Evolutionary conservation across 1,140 invertebrate genomes (phyloP).

Genomic region (Latrodectus geometricus): DNA sequence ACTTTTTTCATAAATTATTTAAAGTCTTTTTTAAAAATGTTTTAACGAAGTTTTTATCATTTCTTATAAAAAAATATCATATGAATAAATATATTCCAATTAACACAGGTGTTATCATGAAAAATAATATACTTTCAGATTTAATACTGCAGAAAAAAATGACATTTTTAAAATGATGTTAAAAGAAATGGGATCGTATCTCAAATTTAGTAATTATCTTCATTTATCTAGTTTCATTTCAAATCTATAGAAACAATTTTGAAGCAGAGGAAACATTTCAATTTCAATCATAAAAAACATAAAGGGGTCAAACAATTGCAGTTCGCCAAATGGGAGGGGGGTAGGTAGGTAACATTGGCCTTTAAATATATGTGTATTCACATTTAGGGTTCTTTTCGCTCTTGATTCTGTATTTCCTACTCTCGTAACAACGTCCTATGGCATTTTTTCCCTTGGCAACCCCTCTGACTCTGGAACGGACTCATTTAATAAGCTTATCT

Average conservation of each 20-base stretch:
- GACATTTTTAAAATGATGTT: background rate
- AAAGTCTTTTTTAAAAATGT: too few species aligned
- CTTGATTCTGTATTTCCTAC: background rate
- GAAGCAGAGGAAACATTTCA: constrained; percentile 46
- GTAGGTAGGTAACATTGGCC: constrained; percentile 13
- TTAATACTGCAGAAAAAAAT: background rate
- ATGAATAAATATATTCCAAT: too few species aligned
- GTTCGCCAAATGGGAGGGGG: constrained; percentile 8
- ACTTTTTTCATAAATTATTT: too few species aligned
- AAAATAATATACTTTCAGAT: too few species aligned
- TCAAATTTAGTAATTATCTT: constrained; percentile 45
- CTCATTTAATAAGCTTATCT: constrained; percentile 62
- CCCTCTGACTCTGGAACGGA: constrained; percentile 11
- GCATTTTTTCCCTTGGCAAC: constrained; percentile 1
- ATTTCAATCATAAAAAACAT: constrained; percentile 38
- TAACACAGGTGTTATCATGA: too few species aligned
- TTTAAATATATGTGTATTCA: constrained; percentile 37
- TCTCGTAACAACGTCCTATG: background rate
- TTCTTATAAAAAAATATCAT: too few species aligned
- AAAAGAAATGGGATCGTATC: background rate
- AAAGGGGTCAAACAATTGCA: constrained; percentile 54
- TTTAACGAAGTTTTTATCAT: too few species aligned
- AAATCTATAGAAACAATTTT: background rate
- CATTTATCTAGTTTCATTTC: constrained; percentile 27
- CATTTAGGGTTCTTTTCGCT: constrained; percentile 19